Evolutionary conservation across 2,888 invertebrate species (phyloP).

Genomic region (Cyclophora punctaria): DNA sequence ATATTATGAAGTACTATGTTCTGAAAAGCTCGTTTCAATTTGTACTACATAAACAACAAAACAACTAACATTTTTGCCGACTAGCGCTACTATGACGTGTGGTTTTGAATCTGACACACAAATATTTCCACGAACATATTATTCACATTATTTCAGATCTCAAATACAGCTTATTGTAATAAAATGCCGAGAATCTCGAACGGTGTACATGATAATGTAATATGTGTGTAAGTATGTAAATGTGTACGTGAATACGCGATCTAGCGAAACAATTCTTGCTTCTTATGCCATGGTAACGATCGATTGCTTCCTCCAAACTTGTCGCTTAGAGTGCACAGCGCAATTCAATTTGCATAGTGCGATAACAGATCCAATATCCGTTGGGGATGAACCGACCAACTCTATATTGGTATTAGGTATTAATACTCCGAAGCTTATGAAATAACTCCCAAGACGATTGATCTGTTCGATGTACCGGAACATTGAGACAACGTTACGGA

Average conservation of each 20-base stretch:
- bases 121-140: too few relatives aligned
- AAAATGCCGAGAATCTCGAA: too few relatives aligned
- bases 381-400: slow-evolving; percentile 25
- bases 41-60: neutral
- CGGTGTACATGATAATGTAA: too few relatives aligned
- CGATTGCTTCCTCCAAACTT: slow-evolving; percentile 38
- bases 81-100: too few relatives aligned
- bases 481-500: too few relatives aligned
- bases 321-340: slow-evolving; percentile 38
- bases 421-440: neutral
- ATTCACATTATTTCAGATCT: too few relatives aligned
- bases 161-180: too few relatives aligned
- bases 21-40: slow-evolving; percentile 18
- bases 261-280: slow-evolving; percentile 17
- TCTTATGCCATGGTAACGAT: slow-evolving; percentile 30
- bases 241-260: neutral
- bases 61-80: neutral
- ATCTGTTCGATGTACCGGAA: neutral
- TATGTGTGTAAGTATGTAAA: slow-evolving; percentile 4
- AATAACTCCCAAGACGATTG: neutral
- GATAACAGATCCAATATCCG: slow-evolving; percentile 43
- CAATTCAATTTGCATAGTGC: slow-evolving; percentile 53
- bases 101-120: too few relatives aligned
- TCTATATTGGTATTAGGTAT: slow-evolving; percentile 18
- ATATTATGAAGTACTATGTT: slow-evolving; percentile 26